phyloP scores from a whole-genome alignment of 1,140 invertebrate species.

The Drosophila neocordata region DNA sequence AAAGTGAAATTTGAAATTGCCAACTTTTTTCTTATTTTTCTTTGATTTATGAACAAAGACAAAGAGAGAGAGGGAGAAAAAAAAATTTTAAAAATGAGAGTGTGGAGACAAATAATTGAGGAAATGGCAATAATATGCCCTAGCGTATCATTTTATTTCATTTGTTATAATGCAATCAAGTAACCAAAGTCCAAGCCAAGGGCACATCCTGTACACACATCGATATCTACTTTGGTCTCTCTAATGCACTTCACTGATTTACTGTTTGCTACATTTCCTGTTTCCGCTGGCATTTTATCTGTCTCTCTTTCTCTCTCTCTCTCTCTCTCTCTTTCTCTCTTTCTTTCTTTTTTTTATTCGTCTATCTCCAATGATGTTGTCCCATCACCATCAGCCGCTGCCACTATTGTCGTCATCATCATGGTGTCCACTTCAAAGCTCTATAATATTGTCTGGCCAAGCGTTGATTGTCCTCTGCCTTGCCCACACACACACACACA shows the following conservation, averaged over 20 bases:
- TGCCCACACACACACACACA: constrained; percentile 35
- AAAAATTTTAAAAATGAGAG: too few species aligned
- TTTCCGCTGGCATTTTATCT: constrained; percentile 42
- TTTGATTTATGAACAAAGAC: constrained; percentile 44
- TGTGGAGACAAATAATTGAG: not conserved
- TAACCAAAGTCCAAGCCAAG: constrained; percentile 50
- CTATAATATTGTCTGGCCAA: constrained; percentile 69
- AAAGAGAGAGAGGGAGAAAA: not conserved
- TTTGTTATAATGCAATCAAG: constrained; percentile 69
- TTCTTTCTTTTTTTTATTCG: constrained; percentile 64
- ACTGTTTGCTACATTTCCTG: constrained; percentile 74
- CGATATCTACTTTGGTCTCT: constrained; percentile 14
- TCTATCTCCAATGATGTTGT: constrained; percentile 33
- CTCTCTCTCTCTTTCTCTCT: constrained; percentile 13
- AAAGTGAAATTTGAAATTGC: constrained; percentile 54
- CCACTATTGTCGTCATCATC: constrained; percentile 47
- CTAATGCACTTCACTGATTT: constrained; percentile 77
- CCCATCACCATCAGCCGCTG: constrained; percentile 17
- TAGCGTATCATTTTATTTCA: constrained; percentile 57
- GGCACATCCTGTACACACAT: constrained; percentile 45
- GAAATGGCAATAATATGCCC: constrained; percentile 6
- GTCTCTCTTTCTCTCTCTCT: constrained; percentile 45
- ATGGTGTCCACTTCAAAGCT: constrained; percentile 67
- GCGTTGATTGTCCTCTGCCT: constrained; percentile 65
- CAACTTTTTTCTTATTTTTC: not conserved